Evolutionary conservation across 2,113 vertebrate species (phyloP).

Genomic region (Microtus richardsoni): DNA sequence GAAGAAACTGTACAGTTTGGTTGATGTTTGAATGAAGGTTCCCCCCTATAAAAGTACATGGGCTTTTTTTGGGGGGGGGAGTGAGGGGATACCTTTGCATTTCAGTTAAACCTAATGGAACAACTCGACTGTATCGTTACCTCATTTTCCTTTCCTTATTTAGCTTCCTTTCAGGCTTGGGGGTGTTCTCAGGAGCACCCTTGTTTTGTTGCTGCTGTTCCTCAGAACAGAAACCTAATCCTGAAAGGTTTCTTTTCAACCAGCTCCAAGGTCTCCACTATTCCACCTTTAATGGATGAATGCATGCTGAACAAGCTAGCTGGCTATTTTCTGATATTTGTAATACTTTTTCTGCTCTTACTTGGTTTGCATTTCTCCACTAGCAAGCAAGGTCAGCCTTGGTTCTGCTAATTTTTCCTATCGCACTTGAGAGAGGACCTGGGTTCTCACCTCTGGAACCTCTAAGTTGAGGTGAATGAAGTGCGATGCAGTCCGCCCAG

Average conservation of each 20-base stretch:
- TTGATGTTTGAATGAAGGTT: background rate
- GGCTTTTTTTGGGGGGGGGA: too few relatives aligned
- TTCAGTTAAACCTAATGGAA: background rate
- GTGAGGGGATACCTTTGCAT: background rate
- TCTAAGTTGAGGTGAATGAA: background rate
- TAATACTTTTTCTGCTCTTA: background rate
- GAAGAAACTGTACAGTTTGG: background rate
- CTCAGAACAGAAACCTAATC: background rate
- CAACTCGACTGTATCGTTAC: background rate
- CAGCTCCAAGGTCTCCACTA: accelerated
- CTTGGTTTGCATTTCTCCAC: background rate
- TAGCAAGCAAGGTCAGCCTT: background rate
- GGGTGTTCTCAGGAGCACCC: background rate
- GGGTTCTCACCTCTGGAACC: accelerated
- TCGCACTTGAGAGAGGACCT: accelerated
- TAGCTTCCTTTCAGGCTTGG: background rate
- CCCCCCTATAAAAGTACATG: background rate
- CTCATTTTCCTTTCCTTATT: background rate
- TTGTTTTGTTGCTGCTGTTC: background rate
- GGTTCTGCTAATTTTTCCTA: too few relatives aligned
- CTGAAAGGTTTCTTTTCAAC: background rate
- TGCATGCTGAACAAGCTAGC: accelerated
- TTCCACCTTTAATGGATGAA: background rate
- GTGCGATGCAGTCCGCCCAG: accelerated
- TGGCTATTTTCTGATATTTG: background rate